Conservation (phyloP, 2,888 invertebrate species). For the Campoplex capitator region DNA sequence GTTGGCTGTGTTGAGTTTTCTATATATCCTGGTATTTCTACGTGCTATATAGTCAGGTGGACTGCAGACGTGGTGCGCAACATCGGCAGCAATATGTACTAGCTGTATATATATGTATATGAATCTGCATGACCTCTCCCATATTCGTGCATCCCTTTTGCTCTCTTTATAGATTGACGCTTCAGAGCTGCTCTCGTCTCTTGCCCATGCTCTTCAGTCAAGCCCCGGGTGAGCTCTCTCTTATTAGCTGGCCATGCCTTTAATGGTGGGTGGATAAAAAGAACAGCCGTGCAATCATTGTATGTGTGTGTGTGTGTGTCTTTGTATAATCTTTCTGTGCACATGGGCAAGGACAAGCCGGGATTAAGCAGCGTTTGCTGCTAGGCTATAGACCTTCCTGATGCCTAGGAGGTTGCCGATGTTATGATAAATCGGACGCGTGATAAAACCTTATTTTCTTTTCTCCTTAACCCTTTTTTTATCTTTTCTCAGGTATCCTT, state of each 20-base stretch:
- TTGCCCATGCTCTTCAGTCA: conserved; percentile 52
- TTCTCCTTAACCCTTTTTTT: no score
- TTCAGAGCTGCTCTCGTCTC: conserved; percentile 48
- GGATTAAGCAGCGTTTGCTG: no score
- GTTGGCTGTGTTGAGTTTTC: conserved; percentile 40
- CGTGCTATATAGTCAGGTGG: conserved; percentile 1
- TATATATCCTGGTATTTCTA: conserved; percentile 11
- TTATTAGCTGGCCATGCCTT: conserved; percentile 66
- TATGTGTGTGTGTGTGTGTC: neutral
- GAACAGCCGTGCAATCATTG: conserved; percentile 50
- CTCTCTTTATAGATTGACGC: conserved; percentile 46
- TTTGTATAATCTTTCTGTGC: no score
- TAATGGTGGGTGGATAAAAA: conserved; percentile 66
- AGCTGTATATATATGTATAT: neutral
- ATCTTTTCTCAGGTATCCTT: no score
- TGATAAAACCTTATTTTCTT: no score
- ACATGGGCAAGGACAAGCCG: no score
- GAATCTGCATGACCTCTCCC: conserved; percentile 20
- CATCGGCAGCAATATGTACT: conserved; percentile 18
- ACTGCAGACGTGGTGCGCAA: conserved; percentile 4
- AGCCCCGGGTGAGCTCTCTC: conserved; percentile 58
- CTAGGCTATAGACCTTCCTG: no score
- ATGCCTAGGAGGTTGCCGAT: no score
- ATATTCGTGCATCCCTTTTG: conserved; percentile 45
- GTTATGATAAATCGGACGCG: no score